Evolutionary conservation across 1,140 invertebrate species (phyloP).

Genomic region (Armadillidium nasatum): DNA sequence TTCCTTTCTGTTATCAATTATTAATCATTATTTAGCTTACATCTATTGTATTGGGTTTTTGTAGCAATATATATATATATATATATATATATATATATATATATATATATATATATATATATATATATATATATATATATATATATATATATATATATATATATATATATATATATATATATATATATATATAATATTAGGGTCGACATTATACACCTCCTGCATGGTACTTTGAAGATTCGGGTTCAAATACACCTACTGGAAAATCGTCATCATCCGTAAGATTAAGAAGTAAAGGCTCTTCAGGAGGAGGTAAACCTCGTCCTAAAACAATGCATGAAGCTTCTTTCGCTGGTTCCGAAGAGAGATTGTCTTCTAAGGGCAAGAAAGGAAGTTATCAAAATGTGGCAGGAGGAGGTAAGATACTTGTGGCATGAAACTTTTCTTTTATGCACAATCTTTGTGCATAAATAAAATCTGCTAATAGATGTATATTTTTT

Average conservation of each 20-base stretch:
- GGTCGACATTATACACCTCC: constrained; percentile 38
- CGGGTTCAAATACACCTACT: constrained; percentile 30
- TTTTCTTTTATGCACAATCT: constrained; percentile 19
- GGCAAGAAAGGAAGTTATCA: constrained; percentile 41
- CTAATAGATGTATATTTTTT: not conserved
- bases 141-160: not conserved
- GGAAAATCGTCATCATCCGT: constrained; percentile 32
- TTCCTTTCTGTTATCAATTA: too few species aligned
- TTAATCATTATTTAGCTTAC: too few species aligned
- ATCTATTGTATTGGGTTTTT: too few species aligned
- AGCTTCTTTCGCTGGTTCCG: constrained; percentile 26
- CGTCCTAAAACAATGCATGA: constrained; percentile 43
- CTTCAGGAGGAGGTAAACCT: constrained; percentile 27
- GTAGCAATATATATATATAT: too few species aligned
- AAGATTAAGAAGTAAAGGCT: constrained; percentile 38
- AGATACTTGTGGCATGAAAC: not conserved
- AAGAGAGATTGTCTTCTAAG: constrained; percentile 14
- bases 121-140: too few species aligned
- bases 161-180: not conserved
- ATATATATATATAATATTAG: constrained; percentile 18
- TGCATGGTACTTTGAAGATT: constrained; percentile 31
- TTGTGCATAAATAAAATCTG: constrained; percentile 14
- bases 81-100: too few species aligned
- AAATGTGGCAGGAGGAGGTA: constrained; percentile 35
- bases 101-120: too few species aligned